Conservation (phyloP, 2,797 vertebrate genomes). For the Mus minutoides region DNA sequence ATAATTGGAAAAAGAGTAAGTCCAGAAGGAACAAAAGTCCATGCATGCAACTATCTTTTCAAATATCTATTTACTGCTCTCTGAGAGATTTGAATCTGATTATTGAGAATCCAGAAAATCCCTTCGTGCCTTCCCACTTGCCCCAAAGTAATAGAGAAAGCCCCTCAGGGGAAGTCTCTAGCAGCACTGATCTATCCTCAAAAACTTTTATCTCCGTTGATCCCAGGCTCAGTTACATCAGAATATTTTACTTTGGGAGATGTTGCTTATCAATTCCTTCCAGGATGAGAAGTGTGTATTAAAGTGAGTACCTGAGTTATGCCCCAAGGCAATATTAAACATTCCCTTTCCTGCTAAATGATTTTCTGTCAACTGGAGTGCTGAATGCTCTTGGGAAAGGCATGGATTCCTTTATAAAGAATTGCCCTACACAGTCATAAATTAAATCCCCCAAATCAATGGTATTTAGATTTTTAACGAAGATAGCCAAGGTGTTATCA, state of each 20-base stretch:
- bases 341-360: constrained; percentile 86
- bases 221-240: constrained; percentile 76
- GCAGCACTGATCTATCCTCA: constrained; percentile 41
- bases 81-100: constrained; percentile 73
- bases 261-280: constrained; percentile 79
- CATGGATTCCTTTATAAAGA: constrained; percentile 87
- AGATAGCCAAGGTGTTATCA: constrained; percentile 81
- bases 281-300: constrained; percentile 81
- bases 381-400: constrained; percentile 81
- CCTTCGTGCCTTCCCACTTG: constrained; percentile 44
- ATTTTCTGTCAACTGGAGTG: constrained; percentile 87
- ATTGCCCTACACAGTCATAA: constrained; percentile 85
- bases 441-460: constrained; percentile 88
- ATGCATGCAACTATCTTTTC: constrained; percentile 65
- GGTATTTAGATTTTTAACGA: constrained; percentile 85
- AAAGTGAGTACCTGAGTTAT: constrained; percentile 84
- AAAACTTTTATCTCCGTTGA: constrained; percentile 65
- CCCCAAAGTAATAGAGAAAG: constrained; percentile 30
- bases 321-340: constrained; percentile 86
- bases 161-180: constrained; percentile 57
- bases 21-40: constrained; percentile 62
- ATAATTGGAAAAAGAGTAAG: constrained; percentile 68
- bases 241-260: constrained; percentile 79
- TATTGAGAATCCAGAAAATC: constrained; percentile 76
- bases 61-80: constrained; percentile 63